A percentile compares a stretch with the other conserved stretches of the same genome.
These are phyloP conservation scores for Lamellibrachia columna DNA, from an alignment of 2,888 invertebrate genomes.

Conservation along the genomic window DNA sequence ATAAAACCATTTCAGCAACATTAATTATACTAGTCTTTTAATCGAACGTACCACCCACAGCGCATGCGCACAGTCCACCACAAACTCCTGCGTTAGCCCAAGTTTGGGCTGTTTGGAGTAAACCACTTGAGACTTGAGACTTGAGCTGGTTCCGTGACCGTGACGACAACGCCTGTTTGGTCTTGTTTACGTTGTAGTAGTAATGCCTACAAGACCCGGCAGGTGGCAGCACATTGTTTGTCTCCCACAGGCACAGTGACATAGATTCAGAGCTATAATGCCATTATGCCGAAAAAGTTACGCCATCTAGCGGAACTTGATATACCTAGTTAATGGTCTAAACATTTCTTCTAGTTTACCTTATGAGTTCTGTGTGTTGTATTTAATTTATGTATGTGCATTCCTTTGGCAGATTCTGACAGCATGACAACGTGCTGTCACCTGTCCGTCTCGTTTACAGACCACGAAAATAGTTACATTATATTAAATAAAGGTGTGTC, in stretches of 20 bases:
- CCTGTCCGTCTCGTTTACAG: background rate
- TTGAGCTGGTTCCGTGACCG: background rate
- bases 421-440: background rate
- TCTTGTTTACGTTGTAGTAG: background rate
- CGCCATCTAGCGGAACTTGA: no score
- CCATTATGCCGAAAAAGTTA: no score
- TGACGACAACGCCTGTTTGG: background rate
- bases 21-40: no score
- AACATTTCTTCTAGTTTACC: background rate
- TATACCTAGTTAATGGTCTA: no score
- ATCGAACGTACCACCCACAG: no score
- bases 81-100: no score
- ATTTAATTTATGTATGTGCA: background rate
- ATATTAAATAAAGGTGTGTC: background rate
- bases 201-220: background rate
- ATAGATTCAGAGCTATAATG: background rate
- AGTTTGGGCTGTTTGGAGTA: no score
- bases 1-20: no score
- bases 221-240: background rate
- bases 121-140: no score
- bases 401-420: background rate
- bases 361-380: background rate
- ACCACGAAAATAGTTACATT: background rate
- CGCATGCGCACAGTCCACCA: no score
- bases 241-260: background rate